These are phyloP conservation scores for Pungitius pungitius DNA, from an alignment of 2,113 vertebrate species.

Conservation along the genomic window DNA sequence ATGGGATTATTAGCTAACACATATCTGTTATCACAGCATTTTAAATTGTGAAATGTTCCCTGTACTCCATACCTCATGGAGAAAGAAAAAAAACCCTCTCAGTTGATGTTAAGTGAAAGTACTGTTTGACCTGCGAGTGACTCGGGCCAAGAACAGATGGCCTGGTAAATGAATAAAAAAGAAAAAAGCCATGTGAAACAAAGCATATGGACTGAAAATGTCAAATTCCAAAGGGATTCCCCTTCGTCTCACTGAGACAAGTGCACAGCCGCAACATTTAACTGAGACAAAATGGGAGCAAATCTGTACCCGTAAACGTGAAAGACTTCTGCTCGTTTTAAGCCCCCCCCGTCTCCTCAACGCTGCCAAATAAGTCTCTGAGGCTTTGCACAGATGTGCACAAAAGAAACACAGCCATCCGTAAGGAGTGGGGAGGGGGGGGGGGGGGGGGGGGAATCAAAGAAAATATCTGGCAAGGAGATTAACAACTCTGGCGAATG, in stretches of 20 bases:
- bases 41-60: slow-evolving; percentile 47
- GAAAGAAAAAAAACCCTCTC: slow-evolving; percentile 14
- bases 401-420: slow-evolving; percentile 32
- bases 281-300: slow-evolving; percentile 59
- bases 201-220: slow-evolving; percentile 67
- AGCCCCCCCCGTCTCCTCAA: slow-evolving; percentile 11
- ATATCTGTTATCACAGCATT: slow-evolving; percentile 55
- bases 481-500: slow-evolving; percentile 76
- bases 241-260: slow-evolving; percentile 47
- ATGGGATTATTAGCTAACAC: slow-evolving; percentile 57
- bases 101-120: slow-evolving; percentile 63
- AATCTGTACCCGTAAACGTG: slow-evolving; percentile 56
- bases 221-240: slow-evolving; percentile 50
- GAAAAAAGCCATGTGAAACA: slow-evolving; percentile 55
- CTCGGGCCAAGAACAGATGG: slow-evolving; percentile 67
- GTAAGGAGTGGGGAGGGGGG: background rate
- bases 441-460: slow-evolving; percentile 57
- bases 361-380: slow-evolving; percentile 51
- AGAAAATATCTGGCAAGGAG: slow-evolving; percentile 71
- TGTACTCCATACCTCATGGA: slow-evolving; percentile 9
- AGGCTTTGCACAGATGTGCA: slow-evolving; percentile 48
- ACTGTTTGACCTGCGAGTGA: slow-evolving; percentile 67
- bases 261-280: slow-evolving; percentile 51
- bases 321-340: slow-evolving; percentile 52
- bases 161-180: slow-evolving; percentile 53